Base-by-base conservation (phyloP, 2,888 invertebrate genomes). In the Himalopsyche japonica region DNA sequence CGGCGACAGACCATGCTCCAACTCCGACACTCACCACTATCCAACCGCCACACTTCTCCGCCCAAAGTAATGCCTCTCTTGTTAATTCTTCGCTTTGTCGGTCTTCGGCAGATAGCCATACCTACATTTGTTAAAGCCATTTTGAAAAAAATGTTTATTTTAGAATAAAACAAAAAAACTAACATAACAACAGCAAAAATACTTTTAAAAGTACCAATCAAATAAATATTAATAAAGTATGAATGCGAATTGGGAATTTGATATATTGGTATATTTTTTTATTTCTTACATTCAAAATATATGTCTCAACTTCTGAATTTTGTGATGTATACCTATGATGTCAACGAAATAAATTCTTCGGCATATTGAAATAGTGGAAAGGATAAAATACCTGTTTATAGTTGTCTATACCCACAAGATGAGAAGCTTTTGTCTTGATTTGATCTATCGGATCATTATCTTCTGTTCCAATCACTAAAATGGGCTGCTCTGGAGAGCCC, bases 371-470 rank as follows among this genome's bases (percentile, higher is more conserved):
- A 12, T 43, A 2, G 10, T 43, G 37, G 10, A 49, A 49, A n/a
- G 20, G 2, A 20, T 0, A 20, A 18, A 20, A 57, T 57, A 76
- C 93, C 91, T 95, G 95, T 89, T 91, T 88, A 91, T 95, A 90
- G 90, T 93, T 89, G 89, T 92, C 88, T 89, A 91, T 86, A 20
- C 90, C 91, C 70, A 90, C 88, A 82, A 89, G 89, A 84, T 90
- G 92, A 15, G 91, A 88, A 0, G 96, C 96, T 64, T 96, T 90
- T 79, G 95, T 94, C 84, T 93, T 92, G 12, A 98, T 92, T 89
- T 98, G 97, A 30, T 94, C 94, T 0, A 98, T 96, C 27, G 98
- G 98, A 92, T 99, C 99, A 49, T 96, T 95, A 37, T 98, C 99
- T 32, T 97, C 95, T 81, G 97, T 95, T 64, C 97, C 95, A 80